Conservation (phyloP, 2,113 vertebrate genomes). For the Microtus pennsylvanicus region DNA sequence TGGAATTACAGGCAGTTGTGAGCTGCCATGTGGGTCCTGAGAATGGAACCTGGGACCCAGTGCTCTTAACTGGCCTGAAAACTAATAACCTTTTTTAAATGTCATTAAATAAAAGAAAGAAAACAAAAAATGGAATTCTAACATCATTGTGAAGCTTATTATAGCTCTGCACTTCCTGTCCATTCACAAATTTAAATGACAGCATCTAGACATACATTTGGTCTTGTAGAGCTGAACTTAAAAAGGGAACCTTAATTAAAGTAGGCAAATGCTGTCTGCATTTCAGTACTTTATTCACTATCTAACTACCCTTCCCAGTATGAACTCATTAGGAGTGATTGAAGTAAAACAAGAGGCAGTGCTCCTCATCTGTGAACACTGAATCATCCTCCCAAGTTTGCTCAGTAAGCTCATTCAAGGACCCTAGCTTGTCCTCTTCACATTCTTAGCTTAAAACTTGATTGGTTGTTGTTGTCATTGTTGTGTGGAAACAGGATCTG, state of each 20-base stretch:
- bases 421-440: constrained; percentile 15
- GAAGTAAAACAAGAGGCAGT: constrained; percentile 15
- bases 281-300: constrained; percentile 32
- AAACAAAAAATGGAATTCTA: background rate
- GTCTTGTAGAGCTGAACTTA: background rate
- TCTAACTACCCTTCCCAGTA: constrained; percentile 45
- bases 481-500: background rate
- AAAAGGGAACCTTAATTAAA: constrained; percentile 39
- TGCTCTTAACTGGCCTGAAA: background rate
- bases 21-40: background rate
- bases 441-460: constrained; percentile 8
- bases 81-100: background rate
- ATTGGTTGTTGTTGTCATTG: background rate
- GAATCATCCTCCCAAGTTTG: background rate
- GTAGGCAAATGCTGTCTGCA: constrained; percentile 50
- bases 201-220: background rate
- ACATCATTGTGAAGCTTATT: background rate
- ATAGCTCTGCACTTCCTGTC: background rate
- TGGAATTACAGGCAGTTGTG: background rate
- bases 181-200: constrained; percentile 45
- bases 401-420: background rate
- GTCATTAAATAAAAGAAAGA: background rate
- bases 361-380: background rate
- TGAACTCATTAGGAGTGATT: background rate
- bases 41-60: background rate